Conservation (phyloP, 2,888 invertebrate genomes). For the Phorcus lineatus region DNA sequence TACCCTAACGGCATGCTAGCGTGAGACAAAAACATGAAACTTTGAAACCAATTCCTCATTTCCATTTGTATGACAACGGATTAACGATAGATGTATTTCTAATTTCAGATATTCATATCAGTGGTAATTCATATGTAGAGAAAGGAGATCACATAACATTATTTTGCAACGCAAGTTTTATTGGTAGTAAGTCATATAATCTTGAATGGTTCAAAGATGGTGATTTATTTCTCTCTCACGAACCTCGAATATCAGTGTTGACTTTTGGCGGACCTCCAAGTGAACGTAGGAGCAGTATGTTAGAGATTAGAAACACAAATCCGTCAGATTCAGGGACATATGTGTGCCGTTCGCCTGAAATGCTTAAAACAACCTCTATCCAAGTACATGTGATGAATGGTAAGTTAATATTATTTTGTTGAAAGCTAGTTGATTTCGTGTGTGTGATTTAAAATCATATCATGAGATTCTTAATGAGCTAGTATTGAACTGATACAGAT, state of each 20-base stretch:
- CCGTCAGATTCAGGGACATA: constrained; percentile 23
- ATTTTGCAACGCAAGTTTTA: constrained; percentile 39
- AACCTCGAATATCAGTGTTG: constrained; percentile 20
- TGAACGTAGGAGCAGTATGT: constrained; percentile 25
- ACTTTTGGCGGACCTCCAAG: constrained; percentile 23
- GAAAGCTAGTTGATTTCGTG: background rate
- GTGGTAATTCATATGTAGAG: constrained; percentile 40
- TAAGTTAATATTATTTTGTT: background rate
- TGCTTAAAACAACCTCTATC: constrained; percentile 25
- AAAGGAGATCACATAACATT: constrained; percentile 39
- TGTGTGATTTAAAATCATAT: background rate
- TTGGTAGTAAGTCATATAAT: constrained; percentile 25
- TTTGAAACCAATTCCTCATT: too few relatives aligned
- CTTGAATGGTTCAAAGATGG: constrained; percentile 46
- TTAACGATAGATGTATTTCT: too few relatives aligned
- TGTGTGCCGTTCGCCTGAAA: constrained; percentile 22
- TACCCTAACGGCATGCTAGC: background rate
- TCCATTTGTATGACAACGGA: too few relatives aligned
- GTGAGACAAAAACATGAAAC: too few relatives aligned
- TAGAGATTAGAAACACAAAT: constrained; percentile 19
- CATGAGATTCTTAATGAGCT: too few relatives aligned
- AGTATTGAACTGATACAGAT: too few relatives aligned
- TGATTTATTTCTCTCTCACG: constrained; percentile 18
- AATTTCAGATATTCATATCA: constrained; percentile 41
- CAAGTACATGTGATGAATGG: constrained; percentile 32